phyloP scores from a whole-genome alignment of 2,113 vertebrate species.

The Eurypyga helias region DNA sequence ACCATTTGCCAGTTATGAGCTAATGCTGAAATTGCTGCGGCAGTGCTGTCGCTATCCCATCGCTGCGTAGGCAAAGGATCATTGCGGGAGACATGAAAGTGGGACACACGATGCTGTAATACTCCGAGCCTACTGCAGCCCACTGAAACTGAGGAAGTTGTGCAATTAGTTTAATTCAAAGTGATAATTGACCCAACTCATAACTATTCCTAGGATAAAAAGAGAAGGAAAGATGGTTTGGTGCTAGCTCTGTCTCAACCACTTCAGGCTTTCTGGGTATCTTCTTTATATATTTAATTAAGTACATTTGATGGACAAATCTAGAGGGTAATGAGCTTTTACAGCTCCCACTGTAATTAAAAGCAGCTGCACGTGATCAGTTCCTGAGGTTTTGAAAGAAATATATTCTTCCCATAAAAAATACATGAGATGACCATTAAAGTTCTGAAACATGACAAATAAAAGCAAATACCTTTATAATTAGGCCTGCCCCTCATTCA shows the following conservation, averaged over 20 bases:
- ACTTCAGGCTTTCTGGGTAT: slow-evolving; percentile 11
- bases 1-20: background rate
- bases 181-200: background rate
- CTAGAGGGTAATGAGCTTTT: background rate
- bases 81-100: background rate
- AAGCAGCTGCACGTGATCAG: background rate
- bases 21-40: background rate
- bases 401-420: slow-evolving; percentile 40
- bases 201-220: background rate
- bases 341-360: slow-evolving; percentile 24
- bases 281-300: slow-evolving; percentile 27
- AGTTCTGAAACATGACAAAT: slow-evolving; percentile 17
- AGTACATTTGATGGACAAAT: slow-evolving; percentile 42
- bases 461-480: slow-evolving; percentile 42
- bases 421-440: slow-evolving; percentile 49
- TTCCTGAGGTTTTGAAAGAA: slow-evolving; percentile 46
- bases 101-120: background rate
- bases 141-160: background rate
- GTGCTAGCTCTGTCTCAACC: background rate
- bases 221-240: background rate
- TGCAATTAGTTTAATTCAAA: slow-evolving; percentile 51
- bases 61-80: slow-evolving; percentile 14
- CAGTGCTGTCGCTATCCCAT: background rate
- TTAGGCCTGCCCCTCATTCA: background rate
- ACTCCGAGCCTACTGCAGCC: background rate